phyloP scores from a whole-genome alignment of 2,113 vertebrate genomes.

The Epinephelus fuscoguttatus region DNA sequence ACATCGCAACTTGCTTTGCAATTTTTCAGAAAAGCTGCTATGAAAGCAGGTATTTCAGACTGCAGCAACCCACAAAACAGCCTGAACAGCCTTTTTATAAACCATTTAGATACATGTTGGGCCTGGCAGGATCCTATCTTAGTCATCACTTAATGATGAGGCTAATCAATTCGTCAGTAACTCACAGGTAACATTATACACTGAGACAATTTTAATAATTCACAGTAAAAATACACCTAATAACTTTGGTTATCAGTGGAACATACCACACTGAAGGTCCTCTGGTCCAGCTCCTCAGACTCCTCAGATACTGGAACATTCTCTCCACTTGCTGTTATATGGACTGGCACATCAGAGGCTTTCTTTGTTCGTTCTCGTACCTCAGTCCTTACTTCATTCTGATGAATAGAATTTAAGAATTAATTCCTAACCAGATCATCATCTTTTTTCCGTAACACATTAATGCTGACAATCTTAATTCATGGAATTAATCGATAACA shows the following conservation, averaged over 20 bases:
- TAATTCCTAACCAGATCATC: not conserved
- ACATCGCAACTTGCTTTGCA: no score
- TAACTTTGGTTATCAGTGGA: not conserved
- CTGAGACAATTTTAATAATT: not conserved
- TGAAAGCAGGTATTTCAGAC: no score
- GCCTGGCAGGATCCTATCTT: not conserved
- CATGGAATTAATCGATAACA: not conserved
- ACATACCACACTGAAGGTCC: constrained; percentile 97
- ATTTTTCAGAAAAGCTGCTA: no score
- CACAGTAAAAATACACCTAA: not conserved
- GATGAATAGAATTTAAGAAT: constrained; percentile 57
- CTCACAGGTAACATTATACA: no score
- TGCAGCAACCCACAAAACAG: no score
- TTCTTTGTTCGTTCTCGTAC: constrained; percentile 91
- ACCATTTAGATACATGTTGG: no score
- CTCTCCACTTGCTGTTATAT: constrained; percentile 91
- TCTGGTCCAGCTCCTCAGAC: constrained; percentile 97
- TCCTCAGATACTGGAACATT: constrained; percentile 91
- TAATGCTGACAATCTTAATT: not conserved
- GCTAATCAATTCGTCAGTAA: not conserved
- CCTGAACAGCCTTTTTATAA: no score
- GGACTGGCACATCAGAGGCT: constrained; percentile 88
- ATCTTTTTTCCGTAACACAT: no score
- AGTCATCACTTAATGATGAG: not conserved
- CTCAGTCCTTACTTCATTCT: constrained; percentile 89